Percentiles rank a stretch among this genome's conserved stretches.
Evolutionary conservation across 2,888 invertebrate genomes (phyloP).

Genomic region (Mamestra brassicae): DNA sequence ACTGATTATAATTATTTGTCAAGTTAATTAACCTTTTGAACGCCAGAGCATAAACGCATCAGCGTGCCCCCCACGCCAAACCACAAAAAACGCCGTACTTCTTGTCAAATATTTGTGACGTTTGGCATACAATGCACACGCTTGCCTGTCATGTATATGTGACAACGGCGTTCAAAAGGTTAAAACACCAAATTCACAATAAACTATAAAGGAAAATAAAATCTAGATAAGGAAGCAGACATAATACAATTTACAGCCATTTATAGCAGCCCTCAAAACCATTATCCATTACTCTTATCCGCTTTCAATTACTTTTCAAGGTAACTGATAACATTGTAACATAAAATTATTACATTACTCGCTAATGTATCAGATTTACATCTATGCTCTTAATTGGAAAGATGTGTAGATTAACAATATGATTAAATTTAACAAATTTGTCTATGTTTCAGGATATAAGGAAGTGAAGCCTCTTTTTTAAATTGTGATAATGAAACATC

Average conservation of each 20-base stretch:
- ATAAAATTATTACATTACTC: slow-evolving; percentile 42
- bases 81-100: no score
- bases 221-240: slow-evolving; percentile 13
- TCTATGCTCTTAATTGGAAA: slow-evolving; percentile 55
- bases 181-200: neutral
- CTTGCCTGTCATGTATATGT: no score
- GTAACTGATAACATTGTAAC: slow-evolving; percentile 69
- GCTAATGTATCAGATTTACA: slow-evolving; percentile 54
- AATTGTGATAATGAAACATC: neutral
- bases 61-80: no score
- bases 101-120: no score
- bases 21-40: no score
- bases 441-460: slow-evolving; percentile 1
- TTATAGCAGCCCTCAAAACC: slow-evolving; percentile 42
- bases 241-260: slow-evolving; percentile 20
- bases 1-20: neutral
- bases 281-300: slow-evolving; percentile 73
- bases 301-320: slow-evolving; percentile 75
- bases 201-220: neutral
- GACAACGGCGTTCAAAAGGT: no score
- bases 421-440: slow-evolving; percentile 35
- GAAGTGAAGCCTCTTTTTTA: neutral
- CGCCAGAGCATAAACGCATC: no score
- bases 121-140: no score
- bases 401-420: slow-evolving; percentile 53